Base-by-base conservation (phyloP, 2,888 invertebrate species). In the Tenthredo notha region DNA sequence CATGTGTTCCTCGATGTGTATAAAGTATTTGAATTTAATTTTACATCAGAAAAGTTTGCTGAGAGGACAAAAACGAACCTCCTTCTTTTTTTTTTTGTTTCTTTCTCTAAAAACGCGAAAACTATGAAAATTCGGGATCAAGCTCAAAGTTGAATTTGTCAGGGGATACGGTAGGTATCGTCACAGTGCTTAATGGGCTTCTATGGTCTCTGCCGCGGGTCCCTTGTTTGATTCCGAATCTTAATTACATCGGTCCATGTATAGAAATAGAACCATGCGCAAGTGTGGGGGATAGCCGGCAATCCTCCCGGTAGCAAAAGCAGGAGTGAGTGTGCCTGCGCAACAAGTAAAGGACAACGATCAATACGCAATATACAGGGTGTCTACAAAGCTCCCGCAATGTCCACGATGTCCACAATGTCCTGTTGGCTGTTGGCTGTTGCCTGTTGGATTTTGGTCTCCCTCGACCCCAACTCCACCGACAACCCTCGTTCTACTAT, bases 331-430 rank as follows among this genome's bases (percentile, higher is more conserved):
- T 78, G 72, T 70, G 86, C 85, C 90, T 91, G 91, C 91, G 92
- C 92, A 92, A 92, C 92, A 93, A 92, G 92, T 93, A 92, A 90
- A 90, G 83, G 88, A 83, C 83, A 89, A 88, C 92, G 92, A 93
- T 93, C 92, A 92, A 92, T 91, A 91, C 90, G 89, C 89, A 88
- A 90, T 89, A 87, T 88, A 89, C 89, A 87, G 89, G 89, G 90
- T 88, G 88, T 89, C 88, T 89, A 87, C 87, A 86, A 87, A 85
- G 87, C 82, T 85, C 72, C 67, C 40, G 61, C 54, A 37, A 54
- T 85, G 74, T 86, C 84, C 87, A 84, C 84, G 80, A 86, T 72
- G 82, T 86, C 85, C 80, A 61, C 80, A 80, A 80, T 61, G 80
- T 80, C 77, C 61, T 21, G 80, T 54, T 40, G 25, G 61, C 61